Evolutionary conservation across 1,140 invertebrate genomes (phyloP).

Genomic region (Drosophila kikkawai): DNA sequence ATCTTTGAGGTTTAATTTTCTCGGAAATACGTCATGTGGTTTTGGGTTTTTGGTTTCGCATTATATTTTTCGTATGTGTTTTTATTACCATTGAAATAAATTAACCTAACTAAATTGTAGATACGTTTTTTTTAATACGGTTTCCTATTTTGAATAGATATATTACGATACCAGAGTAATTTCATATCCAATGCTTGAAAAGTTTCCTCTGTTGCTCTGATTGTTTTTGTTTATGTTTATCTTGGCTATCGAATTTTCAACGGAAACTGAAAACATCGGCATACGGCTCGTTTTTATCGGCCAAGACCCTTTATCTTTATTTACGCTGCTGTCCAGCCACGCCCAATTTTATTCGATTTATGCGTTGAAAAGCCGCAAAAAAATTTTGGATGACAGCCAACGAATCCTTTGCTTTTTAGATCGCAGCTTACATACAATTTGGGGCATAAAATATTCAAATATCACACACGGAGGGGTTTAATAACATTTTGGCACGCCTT

Average conservation of each 20-base stretch:
- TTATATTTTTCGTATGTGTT: background rate
- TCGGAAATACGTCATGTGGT: background rate
- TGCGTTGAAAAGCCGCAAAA: conserved; percentile 36
- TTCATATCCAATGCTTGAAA: too few relatives aligned
- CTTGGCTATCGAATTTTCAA: background rate
- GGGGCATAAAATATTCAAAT: conserved; percentile 63
- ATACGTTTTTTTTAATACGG: background rate
- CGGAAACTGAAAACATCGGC: conserved; percentile 2
- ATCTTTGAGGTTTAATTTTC: conserved; percentile 18
- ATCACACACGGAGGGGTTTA: conserved; percentile 42
- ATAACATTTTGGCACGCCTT: conserved; percentile 61
- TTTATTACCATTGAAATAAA: background rate
- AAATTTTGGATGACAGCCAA: conserved; percentile 30
- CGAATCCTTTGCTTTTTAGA: conserved; percentile 22
- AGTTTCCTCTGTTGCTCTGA: background rate
- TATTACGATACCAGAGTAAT: background rate
- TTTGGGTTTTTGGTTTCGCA: background rate
- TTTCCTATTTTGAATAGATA: background rate
- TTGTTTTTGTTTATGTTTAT: conserved; percentile 2
- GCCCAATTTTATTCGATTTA: conserved; percentile 51
- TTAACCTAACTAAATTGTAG: background rate
- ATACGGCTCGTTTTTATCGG: conserved; percentile 15
- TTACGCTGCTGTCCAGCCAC: conserved; percentile 20
- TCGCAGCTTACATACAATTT: conserved; percentile 17
- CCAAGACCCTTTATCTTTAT: conserved; percentile 22